Conservation (phyloP, 2,797 vertebrate species). For the Xenentodon cancila region DNA sequence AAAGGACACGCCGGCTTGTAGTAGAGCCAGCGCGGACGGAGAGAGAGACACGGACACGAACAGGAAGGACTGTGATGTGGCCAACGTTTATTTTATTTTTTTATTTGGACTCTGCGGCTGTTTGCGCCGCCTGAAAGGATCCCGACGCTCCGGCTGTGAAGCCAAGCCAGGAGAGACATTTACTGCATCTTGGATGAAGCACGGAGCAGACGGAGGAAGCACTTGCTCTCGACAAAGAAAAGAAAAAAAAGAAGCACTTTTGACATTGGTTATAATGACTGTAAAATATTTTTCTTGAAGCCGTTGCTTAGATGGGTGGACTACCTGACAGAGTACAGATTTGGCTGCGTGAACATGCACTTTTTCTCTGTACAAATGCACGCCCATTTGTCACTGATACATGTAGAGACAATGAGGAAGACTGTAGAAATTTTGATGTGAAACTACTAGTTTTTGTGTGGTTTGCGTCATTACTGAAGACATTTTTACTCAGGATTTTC, state of each 20-base stretch:
- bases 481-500: constrained; percentile 78
- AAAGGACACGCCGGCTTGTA: constrained; percentile 33
- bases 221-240: constrained; percentile 29
- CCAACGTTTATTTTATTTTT: not conserved
- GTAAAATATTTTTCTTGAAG: constrained; percentile 61
- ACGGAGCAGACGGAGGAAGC: constrained; percentile 26
- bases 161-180: constrained; percentile 29
- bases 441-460: constrained; percentile 64
- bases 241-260: constrained; percentile 71
- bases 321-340: constrained; percentile 62
- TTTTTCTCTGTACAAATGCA: constrained; percentile 64
- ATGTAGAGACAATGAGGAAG: constrained; percentile 64
- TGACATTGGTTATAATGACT: constrained; percentile 67
- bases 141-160: constrained; percentile 21
- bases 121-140: constrained; percentile 23
- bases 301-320: constrained; percentile 51
- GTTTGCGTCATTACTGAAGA: constrained; percentile 66
- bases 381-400: constrained; percentile 57
- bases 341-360: constrained; percentile 74
- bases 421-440: constrained; percentile 63
- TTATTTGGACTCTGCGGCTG: not conserved
- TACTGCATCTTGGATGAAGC: constrained; percentile 50
- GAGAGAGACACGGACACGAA: constrained; percentile 15
- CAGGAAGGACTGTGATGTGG: constrained; percentile 23
- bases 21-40: constrained; percentile 17